Conservation (phyloP, 2,797 vertebrate genomes). For the Eleutherodactylus coqui region DNA sequence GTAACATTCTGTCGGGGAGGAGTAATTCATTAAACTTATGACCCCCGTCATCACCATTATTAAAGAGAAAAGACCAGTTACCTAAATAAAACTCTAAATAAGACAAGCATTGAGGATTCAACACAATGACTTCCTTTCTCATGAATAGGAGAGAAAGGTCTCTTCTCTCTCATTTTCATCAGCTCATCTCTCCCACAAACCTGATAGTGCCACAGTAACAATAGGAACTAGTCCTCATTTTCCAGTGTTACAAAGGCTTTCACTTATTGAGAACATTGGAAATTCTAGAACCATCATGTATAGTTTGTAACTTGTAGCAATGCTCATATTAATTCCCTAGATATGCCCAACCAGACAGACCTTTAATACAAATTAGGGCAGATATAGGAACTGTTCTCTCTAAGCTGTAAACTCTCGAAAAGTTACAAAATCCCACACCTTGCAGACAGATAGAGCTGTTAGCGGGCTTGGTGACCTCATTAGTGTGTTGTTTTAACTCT, state of each 20-base stretch:
- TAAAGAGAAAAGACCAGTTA: slow-evolving; percentile 34
- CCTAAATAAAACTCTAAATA: slow-evolving; percentile 45
- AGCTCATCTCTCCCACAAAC: slow-evolving; percentile 50
- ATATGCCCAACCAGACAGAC: not conserved
- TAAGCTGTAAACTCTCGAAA: too few species aligned
- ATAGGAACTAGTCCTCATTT: slow-evolving; percentile 33
- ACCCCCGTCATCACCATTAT: slow-evolving; percentile 46
- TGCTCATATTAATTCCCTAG: not conserved
- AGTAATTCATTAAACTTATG: slow-evolving; percentile 56
- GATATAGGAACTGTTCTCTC: too few species aligned
- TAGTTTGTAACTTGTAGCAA: not conserved
- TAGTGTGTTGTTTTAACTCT: too few species aligned
- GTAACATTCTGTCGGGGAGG: slow-evolving; percentile 6
- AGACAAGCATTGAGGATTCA: slow-evolving; percentile 28
- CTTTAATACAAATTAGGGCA: not conserved
- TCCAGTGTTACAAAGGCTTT: slow-evolving; percentile 32
- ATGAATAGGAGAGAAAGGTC: slow-evolving; percentile 40
- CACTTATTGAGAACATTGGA: slow-evolving; percentile 39
- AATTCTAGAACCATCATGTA: slow-evolving; percentile 54
- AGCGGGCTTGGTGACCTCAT: too few species aligned
- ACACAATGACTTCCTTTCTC: slow-evolving; percentile 43
- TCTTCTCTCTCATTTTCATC: slow-evolving; percentile 54
- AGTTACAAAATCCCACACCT: too few species aligned
- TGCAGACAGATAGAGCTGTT: too few species aligned
- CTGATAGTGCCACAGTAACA: slow-evolving; percentile 51